A percentile compares a stretch with the other conserved stretches of the same genome.
These are phyloP conservation scores for Australoheros scitulus DNA, from an alignment of 2,113 vertebrate genomes.

Conservation along the genomic window DNA sequence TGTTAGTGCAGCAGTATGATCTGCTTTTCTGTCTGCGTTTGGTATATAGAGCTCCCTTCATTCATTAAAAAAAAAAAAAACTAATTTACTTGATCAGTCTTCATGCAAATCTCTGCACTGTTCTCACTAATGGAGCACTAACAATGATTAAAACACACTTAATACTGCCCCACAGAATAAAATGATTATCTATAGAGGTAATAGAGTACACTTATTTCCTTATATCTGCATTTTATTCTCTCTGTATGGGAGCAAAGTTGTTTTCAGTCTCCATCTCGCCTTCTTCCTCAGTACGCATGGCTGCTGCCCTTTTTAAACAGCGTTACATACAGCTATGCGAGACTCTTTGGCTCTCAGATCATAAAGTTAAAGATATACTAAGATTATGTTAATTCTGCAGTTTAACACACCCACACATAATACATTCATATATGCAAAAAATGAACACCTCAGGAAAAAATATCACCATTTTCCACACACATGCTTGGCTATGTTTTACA, in stretches of 20 bases:
- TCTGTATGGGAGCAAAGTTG: background rate
- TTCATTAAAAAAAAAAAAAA: slow-evolving; percentile 41
- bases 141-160: slow-evolving; percentile 33
- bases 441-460: background rate
- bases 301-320: background rate
- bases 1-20: slow-evolving; percentile 32
- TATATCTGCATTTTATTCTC: background rate
- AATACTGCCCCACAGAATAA: slow-evolving; percentile 26
- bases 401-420: background rate
- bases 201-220: slow-evolving; percentile 2
- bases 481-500: background rate
- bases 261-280: background rate
- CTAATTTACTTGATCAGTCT: slow-evolving; percentile 45
- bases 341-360: background rate
- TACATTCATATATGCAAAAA: background rate
- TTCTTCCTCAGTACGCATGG: background rate
- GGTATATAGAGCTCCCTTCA: slow-evolving; percentile 3
- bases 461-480: background rate
- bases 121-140: slow-evolving; percentile 32
- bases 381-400: background rate
- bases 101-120: slow-evolving; percentile 30
- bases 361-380: slow-evolving; percentile 10
- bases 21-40: slow-evolving; percentile 3
- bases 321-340: background rate
- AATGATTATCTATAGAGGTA: slow-evolving; percentile 16